Evolutionary conservation across 2,797 vertebrate species (phyloP), one percentile per base, ranked within the genome.

Genomic region (Zenarchopterus dispar): DNA sequence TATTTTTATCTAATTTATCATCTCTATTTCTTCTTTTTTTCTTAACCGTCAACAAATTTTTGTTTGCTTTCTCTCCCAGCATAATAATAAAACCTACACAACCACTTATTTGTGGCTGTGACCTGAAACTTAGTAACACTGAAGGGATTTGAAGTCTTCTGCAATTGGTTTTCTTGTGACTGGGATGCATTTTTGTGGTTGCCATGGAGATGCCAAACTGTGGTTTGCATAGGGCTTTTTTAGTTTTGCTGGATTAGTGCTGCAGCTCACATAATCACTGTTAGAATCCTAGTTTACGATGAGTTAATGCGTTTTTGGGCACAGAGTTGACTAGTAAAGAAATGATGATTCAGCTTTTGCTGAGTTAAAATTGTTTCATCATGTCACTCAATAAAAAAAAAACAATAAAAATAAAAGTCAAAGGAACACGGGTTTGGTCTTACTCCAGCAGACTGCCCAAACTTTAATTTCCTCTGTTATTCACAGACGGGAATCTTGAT

Each of bases 221-320:
- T 54, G 76, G 75, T 60, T 70, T 68, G 47, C 33, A 62, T 26
- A 60, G 52, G 44, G 33, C 23, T 70, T 73, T 66, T 58, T 67
- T 58, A 59, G 43, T 62, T 66, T 58, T 53, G 57, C 65, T 76
- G 74, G 64, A 73, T 9, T 11, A 52, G 42, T 42, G 61, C 28
- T 49, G 15, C 44, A 72, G 59, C 43, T 49, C 23, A 61, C n/a
- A 73, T 36, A 39, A 43, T 62, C 18, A 56, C 31, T 15, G 42
- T 62, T 51, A 70, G 16, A 72, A 48, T 43, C 51, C 41, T 39
- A 49, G 63, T 73, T 62, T 65, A 55, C 39, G n/a, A 26, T 80
- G 69, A 87, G 71, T 79, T 80, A 70, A 82, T 82, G 69, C 85
- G 74, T 86, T 87, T 85, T 76, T 76, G 50, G 55, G 36, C 71